These are phyloP conservation scores for Drosophila arawakana DNA, from an alignment of 1,140 invertebrate genomes.

Conservation along the genomic window DNA sequence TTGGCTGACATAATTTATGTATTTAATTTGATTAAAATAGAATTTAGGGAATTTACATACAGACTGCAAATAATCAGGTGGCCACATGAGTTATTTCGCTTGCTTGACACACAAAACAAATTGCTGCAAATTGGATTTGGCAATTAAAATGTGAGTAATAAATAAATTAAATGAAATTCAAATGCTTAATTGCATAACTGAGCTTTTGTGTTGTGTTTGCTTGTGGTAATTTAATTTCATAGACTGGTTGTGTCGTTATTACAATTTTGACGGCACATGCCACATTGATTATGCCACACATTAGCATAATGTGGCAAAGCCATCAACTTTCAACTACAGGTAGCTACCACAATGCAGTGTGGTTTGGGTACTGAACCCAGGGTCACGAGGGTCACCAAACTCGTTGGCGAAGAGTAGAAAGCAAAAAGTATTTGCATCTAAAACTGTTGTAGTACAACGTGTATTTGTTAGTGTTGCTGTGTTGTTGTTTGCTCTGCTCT, in stretches of 20 bases:
- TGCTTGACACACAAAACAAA: background rate
- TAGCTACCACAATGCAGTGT: background rate
- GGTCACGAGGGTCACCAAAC: constrained; percentile 26
- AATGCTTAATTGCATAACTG: background rate
- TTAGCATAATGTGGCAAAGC: constrained; percentile 42
- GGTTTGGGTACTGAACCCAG: background rate
- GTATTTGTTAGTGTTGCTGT: constrained; percentile 10
- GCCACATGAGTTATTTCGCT: constrained; percentile 19
- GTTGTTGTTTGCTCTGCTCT: constrained; percentile 23
- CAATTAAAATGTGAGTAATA: constrained; percentile 26
- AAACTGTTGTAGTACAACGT: constrained; percentile 10
- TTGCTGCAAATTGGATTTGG: constrained; percentile 9
- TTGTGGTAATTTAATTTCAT: background rate
- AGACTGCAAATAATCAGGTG: constrained; percentile 14
- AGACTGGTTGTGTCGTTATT: background rate
- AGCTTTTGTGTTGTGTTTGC: background rate
- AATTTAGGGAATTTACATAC: constrained; percentile 7
- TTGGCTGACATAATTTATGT: constrained; percentile 31
- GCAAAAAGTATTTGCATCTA: constrained; percentile 34
- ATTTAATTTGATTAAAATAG: constrained; percentile 31
- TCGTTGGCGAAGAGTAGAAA: background rate
- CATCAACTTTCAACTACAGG: constrained; percentile 23
- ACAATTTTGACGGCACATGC: constrained; percentile 23
- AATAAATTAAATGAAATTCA: constrained; percentile 24
- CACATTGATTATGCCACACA: constrained; percentile 46